Conservation (phyloP, 2,113 vertebrate species). For the Coptodon bakossiorum region DNA sequence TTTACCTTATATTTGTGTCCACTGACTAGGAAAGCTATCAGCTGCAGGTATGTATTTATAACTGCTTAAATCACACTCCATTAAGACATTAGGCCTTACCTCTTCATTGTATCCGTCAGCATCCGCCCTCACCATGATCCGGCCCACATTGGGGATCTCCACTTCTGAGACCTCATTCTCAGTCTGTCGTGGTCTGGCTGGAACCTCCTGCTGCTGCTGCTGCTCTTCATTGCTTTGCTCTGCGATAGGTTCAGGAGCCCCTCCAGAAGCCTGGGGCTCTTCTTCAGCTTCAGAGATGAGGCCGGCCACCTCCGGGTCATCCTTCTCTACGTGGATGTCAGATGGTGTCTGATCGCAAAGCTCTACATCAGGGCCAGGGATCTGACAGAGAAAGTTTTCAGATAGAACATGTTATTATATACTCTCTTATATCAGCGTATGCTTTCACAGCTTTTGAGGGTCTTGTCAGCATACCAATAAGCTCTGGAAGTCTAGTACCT, state of each 20-base stretch:
- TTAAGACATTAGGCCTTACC: conserved; percentile 64
- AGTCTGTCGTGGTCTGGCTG: conserved; percentile 43
- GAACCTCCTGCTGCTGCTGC: conserved; percentile 52
- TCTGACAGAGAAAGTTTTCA: conserved; percentile 3
- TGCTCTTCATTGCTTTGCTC: not conserved
- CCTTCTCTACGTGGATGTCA: not conserved
- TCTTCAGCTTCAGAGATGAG: not conserved
- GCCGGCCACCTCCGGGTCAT: not conserved
- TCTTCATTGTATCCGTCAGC: conserved; percentile 97
- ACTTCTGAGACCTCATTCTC: conserved; percentile 87
- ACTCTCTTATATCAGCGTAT: not conserved
- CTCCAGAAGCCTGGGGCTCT: conserved; percentile 7
- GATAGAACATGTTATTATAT: not conserved
- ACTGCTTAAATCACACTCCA: not conserved
- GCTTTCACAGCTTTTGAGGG: not conserved
- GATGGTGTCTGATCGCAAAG: not conserved
- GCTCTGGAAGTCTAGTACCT: not conserved
- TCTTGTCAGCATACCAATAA: not conserved
- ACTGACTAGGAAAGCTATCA: rapidly evolving
- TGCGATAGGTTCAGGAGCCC: not conserved
- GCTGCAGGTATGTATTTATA: not conserved
- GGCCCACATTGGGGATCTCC: conserved; percentile 94
- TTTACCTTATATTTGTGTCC: not conserved
- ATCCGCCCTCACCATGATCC: conserved; percentile 88
- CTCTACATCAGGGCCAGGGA: not conserved